phyloP scores from a whole-genome alignment of 2,113 vertebrate genomes.

The Naja naja region DNA sequence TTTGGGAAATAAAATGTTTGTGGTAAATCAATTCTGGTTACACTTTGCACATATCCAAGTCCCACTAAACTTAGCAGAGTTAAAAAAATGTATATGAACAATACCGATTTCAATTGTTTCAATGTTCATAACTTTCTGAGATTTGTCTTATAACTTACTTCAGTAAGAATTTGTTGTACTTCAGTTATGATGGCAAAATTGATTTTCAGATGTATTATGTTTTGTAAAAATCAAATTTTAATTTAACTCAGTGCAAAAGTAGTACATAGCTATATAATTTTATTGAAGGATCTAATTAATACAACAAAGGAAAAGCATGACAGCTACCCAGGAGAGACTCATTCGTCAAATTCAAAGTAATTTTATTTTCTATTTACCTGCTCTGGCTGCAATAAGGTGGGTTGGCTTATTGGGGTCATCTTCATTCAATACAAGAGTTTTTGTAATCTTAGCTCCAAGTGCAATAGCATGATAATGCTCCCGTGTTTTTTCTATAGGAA shows the following conservation, averaged over 20 bases:
- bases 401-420: conserved; percentile 82
- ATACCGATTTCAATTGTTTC: neutral
- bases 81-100: neutral
- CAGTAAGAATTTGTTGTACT: neutral
- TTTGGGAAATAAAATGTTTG: neutral
- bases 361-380: conserved; percentile 74
- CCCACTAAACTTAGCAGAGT: neutral
- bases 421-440: conserved; percentile 74
- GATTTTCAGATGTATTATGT: neutral
- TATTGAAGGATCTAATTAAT: neutral
- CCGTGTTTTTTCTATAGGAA: conserved; percentile 89
- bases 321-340: neutral
- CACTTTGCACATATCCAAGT: neutral
- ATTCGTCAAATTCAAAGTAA: neutral
- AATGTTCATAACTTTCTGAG: neutral
- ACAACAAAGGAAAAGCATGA: neutral
- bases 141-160: neutral
- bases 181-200: neutral
- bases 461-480: conserved; percentile 92
- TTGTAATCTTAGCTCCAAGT: conserved; percentile 86
- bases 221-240: neutral
- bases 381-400: conserved; percentile 88
- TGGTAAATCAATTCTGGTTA: neutral
- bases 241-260: neutral
- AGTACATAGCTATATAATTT: neutral